Evolutionary conservation across 1,140 invertebrate genomes (phyloP), one percentile per base, ranked within the genome.

Genomic region (Orussus abietinus): DNA sequence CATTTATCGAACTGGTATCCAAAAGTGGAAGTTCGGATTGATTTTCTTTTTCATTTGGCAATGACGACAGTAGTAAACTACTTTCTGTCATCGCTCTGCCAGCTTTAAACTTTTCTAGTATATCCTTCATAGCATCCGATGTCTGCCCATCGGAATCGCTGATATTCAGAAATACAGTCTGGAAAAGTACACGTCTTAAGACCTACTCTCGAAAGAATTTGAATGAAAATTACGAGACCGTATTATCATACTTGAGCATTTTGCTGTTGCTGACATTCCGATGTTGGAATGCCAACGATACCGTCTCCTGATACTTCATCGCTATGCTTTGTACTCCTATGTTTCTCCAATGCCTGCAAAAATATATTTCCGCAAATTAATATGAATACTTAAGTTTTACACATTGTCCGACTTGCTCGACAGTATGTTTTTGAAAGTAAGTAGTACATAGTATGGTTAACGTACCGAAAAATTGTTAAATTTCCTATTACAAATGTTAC

Each of bases 401-500:
- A 32, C 7, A 32, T 41, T 15, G 26, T 18, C 26, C n/a, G 15
- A 14, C 12, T 39, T 15, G n/a, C 21, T 39, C 18, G 13, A 19
- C 13, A 29, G 3, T 28, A 29, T 15, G 5, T 20, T 7, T 18
- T 13, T 4, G 4, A 18, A 39, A 29, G 3, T 11, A 30, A 39
- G 21, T 3, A n/a, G n/a, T 25, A 25, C n/a, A 25, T n/a, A 6
- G 22, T 25, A 7, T n/a, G n/a, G n/a, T 25, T 17, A 5, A 29
- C 26, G 38, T 32, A 48, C 46, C 20, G 40, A 38, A 11, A 32
- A 4, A 35, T 29, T 50, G 19, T 41, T 9, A 47, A 46, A 50
- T 45, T 50, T 53, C 36, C 42, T 47, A 29, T 50, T 47, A 35
- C 51, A 53, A 18, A 53, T 45, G 22, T 44, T 47, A 18, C 51